Conservation (phyloP, 2,113 vertebrate genomes). For the Melanocharis versteri region DNA sequence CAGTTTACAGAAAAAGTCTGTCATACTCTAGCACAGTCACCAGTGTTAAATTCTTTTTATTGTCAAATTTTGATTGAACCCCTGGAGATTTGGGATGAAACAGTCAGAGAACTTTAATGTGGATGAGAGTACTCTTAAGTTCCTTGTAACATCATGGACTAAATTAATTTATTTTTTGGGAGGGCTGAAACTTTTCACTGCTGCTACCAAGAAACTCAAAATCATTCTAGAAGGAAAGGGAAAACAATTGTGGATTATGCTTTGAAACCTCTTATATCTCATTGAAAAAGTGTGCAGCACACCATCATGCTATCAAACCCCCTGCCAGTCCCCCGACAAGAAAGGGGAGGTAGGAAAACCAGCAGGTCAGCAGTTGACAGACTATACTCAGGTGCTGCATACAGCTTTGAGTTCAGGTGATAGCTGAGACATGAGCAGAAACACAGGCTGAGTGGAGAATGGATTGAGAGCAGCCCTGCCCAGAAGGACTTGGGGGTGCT, state of each 20-base stretch:
- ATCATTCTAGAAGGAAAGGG: not conserved
- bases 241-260: not conserved
- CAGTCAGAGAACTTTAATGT: not conserved
- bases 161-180: not conserved
- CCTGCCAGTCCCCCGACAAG: not conserved
- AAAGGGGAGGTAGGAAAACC: not conserved
- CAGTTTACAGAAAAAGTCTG: not conserved
- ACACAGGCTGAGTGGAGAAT: not conserved
- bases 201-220: not conserved
- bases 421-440: not conserved
- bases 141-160: not conserved
- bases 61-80: not conserved
- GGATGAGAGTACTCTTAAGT: not conserved
- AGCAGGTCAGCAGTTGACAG: not conserved
- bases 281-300: not conserved
- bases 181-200: not conserved
- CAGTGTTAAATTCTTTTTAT: not conserved
- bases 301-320: not conserved
- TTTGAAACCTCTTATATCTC: not conserved
- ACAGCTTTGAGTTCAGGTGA: not conserved
- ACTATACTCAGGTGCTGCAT: not conserved
- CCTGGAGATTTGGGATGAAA: not conserved
- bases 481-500: rapidly evolving
- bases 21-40: not conserved
- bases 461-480: not conserved